Evolutionary conservation across 2,888 invertebrate species (phyloP).

Genomic region (Drosophila nr. medialis): DNA sequence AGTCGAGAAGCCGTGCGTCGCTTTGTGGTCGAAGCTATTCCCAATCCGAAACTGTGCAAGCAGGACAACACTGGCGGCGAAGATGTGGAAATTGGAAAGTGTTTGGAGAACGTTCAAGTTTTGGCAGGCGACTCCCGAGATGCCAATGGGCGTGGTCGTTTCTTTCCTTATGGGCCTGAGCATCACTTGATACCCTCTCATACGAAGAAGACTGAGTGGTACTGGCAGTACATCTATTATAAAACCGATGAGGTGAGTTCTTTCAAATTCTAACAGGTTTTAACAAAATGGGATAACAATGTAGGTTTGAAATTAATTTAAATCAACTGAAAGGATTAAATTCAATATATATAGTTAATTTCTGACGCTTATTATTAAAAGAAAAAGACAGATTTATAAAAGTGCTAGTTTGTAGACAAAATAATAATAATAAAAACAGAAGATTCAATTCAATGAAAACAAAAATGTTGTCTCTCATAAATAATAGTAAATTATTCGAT

Average conservation of each 20-base stretch:
- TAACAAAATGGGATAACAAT: not conserved
- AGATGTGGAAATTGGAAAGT: conserved; percentile 86
- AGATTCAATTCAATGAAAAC: too few relatives aligned
- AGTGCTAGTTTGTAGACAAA: too few relatives aligned
- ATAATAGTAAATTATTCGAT: too few relatives aligned
- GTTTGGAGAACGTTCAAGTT: conserved; percentile 93
- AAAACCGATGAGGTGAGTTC: conserved; percentile 84
- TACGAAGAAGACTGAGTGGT: conserved; percentile 89
- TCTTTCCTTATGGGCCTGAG: conserved; percentile 97
- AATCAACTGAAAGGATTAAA: not conserved
- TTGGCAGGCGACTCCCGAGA: conserved; percentile 95
- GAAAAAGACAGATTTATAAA: too few relatives aligned
- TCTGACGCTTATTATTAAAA: not conserved
- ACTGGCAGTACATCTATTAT: conserved; percentile 94
- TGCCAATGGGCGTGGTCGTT: conserved; percentile 92
- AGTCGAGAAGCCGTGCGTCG: conserved; percentile 22
- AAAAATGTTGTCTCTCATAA: too few relatives aligned
- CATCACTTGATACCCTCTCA: conserved; percentile 89
- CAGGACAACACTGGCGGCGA: accelerated
- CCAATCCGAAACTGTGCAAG: not conserved
- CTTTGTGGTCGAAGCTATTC: conserved; percentile 18
- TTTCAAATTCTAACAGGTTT: too few relatives aligned
- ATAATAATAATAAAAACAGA: too few relatives aligned
- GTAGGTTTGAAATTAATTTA: too few relatives aligned
- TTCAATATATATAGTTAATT: too few relatives aligned